Percentiles rank a stretch among this genome's conserved stretches.
Conservation (phyloP, 2,888 invertebrate species). For the Sphaerophoria rueppellii region DNA sequence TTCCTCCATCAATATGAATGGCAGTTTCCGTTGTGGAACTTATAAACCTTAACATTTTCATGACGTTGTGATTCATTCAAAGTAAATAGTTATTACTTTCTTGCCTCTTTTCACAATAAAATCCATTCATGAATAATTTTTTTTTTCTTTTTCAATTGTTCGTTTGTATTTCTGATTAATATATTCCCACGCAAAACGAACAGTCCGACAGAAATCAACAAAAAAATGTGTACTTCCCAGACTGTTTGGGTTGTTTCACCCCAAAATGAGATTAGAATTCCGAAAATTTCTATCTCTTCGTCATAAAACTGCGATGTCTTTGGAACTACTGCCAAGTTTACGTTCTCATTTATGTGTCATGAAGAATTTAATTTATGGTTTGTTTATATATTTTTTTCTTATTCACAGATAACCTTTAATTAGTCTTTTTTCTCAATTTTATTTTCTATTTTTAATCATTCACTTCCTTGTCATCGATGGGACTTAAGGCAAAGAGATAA, state of each 20-base stretch:
- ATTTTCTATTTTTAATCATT: neutral
- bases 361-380: constrained; percentile 8
- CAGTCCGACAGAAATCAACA: neutral
- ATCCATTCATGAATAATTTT: constrained; percentile 16
- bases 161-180: constrained; percentile 6
- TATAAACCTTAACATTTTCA: neutral
- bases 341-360: constrained; percentile 7
- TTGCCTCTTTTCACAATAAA: neutral
- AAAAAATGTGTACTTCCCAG: neutral
- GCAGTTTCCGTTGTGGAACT: constrained; percentile 6
- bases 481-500: no score
- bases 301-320: neutral
- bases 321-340: neutral
- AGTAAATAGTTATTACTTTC: neutral
- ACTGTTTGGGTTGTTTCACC: constrained; percentile 19
- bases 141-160: neutral
- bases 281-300: neutral
- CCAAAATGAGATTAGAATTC: constrained; percentile 13
- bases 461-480: no score
- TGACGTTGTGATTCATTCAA: neutral
- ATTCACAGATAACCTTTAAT: neutral
- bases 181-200: constrained; percentile 22
- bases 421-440: neutral
- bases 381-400: neutral
- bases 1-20: neutral